Percentiles rank a stretch among this genome's conserved stretches.
Conservation (phyloP, 2,113 vertebrate species). For the Alexandromys fortis region DNA sequence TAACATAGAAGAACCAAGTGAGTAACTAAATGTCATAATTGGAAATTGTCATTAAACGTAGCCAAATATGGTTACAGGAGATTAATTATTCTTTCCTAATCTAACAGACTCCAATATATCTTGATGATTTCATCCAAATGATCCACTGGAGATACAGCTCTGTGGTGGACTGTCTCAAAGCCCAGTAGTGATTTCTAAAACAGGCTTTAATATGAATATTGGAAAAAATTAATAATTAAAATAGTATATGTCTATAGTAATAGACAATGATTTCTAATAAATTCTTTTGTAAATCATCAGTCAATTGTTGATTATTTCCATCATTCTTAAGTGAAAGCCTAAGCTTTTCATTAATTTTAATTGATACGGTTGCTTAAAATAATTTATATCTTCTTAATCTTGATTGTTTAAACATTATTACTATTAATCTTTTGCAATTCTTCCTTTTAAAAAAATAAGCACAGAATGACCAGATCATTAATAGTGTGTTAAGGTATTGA, state of each 20-base stretch:
- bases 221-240: background rate
- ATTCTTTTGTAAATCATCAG: no score
- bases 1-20: background rate
- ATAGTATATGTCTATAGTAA: background rate
- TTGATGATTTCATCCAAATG: background rate
- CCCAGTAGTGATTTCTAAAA: background rate
- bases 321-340: background rate
- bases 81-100: background rate
- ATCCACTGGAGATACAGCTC: no score
- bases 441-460: background rate
- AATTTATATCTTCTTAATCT: background rate
- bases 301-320: background rate
- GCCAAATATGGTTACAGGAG: background rate
- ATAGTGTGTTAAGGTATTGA: rapidly evolving
- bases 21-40: background rate
- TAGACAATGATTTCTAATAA: background rate
- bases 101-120: background rate
- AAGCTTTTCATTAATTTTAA: background rate
- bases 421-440: background rate
- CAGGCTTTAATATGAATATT: background rate
- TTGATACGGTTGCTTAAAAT: background rate
- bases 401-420: background rate
- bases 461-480: background rate
- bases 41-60: background rate
- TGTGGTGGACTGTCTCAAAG: background rate